Evolutionary conservation across 2,113 vertebrate species (phyloP), one percentile per base, ranked within the genome.

Genomic region (Amia ocellicauda): DNA sequence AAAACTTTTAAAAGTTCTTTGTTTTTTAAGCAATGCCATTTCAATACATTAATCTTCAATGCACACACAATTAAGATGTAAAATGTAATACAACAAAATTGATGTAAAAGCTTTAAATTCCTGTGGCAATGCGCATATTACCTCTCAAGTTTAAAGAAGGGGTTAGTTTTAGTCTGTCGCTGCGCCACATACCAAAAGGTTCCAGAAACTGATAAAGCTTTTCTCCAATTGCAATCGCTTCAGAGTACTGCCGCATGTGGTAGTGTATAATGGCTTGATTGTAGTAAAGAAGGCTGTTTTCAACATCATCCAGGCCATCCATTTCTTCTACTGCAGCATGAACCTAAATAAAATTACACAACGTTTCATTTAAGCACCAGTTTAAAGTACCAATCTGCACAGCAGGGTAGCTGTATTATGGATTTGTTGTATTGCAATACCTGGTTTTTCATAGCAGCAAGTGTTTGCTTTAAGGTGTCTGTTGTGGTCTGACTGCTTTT

Each of bases 121-220:
- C n/a, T n/a, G n/a, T n/a, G n/a, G n/a, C n/a, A n/a, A n/a, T n/a
- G n/a, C n/a, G n/a, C n/a, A n/a, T n/a, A n/a, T n/a, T n/a, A n/a
- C n/a, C n/a, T n/a, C n/a, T n/a, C n/a, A n/a, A n/a, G n/a, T n/a
- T n/a, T n/a, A n/a, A n/a, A n/a, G n/a, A n/a, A n/a, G n/a, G n/a
- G n/a, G n/a, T n/a, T n/a, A n/a, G n/a, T n/a, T n/a, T n/a, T n/a
- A n/a, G n/a, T n/a, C n/a, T n/a, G n/a, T n/a, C n/a, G n/a, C 23
- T 31, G n/a, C 22, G 31, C 47, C 53, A 90, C 93, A 8, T 92
- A 99, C 97, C 96, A 52, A 99, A 99, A 41, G 97, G 96, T 76
- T 99, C 97, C 77, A 99, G 90, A 28, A 98, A 98, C 80, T 98
- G 97, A 77, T 98, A 98, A 17, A 99, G 92, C 66, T 94, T 95